Percentiles rank a stretch among this genome's conserved stretches.
phyloP scores from a whole-genome alignment of 53 echinoderm and acorn worm genomes.

The Patiria pectinifera region DNA sequence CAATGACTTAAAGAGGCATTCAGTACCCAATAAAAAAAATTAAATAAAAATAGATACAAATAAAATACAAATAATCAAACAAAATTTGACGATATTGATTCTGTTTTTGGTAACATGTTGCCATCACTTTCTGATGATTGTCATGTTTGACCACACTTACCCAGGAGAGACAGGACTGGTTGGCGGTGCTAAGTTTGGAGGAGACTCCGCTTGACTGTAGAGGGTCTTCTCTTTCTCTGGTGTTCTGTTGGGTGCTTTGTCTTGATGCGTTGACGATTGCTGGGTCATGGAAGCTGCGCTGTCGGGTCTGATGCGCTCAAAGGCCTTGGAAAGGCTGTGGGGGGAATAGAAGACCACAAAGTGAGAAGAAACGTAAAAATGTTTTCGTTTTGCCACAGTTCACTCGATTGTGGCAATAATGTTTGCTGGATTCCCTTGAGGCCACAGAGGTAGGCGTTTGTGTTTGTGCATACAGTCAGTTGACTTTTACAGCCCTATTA shows the following conservation, averaged over 20 bases:
- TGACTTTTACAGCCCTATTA: too few species aligned
- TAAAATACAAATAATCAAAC: too few species aligned
- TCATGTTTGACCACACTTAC: slow-evolving; percentile 25
- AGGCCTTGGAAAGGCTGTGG: slow-evolving; percentile 63
- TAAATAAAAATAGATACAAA: too few species aligned
- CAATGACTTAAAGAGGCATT: too few species aligned
- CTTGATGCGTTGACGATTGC: neutral
- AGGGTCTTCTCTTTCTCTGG: neutral
- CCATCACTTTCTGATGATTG: neutral
- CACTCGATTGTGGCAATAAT: too few species aligned
- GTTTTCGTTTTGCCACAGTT: too few species aligned
- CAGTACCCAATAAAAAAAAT: too few species aligned
- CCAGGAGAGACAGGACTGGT: slow-evolving; percentile 49
- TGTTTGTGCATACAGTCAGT: too few species aligned
- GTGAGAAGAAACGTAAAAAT: neutral
- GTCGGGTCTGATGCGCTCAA: slow-evolving; percentile 30
- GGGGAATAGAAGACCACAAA: neutral
- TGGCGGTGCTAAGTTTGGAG: slow-evolving; percentile 25
- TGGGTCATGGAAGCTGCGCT: neutral
- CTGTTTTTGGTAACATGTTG: neutral
- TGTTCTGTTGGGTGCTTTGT: slow-evolving; percentile 7
- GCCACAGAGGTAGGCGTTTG: too few species aligned
- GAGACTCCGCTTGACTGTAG: neutral
- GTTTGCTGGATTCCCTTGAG: too few species aligned
- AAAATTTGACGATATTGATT: neutral